Evolutionary conservation across 2,888 invertebrate species (phyloP), one percentile per base, ranked within the genome.

Genomic region (Rhodophaea formosa): DNA sequence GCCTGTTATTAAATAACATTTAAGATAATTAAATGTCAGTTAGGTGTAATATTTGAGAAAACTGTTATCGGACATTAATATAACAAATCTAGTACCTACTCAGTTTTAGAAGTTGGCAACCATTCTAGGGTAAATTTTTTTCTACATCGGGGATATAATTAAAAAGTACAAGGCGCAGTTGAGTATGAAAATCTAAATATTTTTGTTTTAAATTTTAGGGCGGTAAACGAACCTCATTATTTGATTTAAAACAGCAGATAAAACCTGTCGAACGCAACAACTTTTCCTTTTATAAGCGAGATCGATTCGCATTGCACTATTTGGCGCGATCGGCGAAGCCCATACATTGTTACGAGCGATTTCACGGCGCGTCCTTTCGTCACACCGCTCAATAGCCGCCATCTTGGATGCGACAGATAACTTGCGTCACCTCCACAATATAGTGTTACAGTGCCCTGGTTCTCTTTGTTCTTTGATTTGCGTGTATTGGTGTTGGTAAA

Each of bases 301-400:
- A 55, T 45, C 54, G 45, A 55, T 55, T 55, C 32, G 54, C 44
- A 16, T 16, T 55, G 44, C 30, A 45, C 54, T 55, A 55, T 55
- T 55, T 55, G 35, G 10, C 15, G 44, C 53, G 53, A 10, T 8
- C 44, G 44, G 8, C 32, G 12, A 30, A 46, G 54, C 39, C 47
- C 29, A 47, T 46, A 72, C 73, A 74, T 71, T 75, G 79, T 84
- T 86, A 84, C 84, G 80, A 82, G 79, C 77, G 82, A 88, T 90
- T 89, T 85, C 86, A 86, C 84, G 83, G 80, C 75, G 85, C 89
- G 88, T 90, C 88, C 86, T 88, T 90, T 89, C 87, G 86, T 80
- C 79, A 87, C 80, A 86, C 79, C 84, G 86, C 86, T 78, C 57
- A 56, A 55, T 54, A 51, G 70, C 66, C 71, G 78, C 80, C 83